Evolutionary conservation across 2,113 vertebrate genomes (phyloP).

Genomic region (Megalops atlanticus): DNA sequence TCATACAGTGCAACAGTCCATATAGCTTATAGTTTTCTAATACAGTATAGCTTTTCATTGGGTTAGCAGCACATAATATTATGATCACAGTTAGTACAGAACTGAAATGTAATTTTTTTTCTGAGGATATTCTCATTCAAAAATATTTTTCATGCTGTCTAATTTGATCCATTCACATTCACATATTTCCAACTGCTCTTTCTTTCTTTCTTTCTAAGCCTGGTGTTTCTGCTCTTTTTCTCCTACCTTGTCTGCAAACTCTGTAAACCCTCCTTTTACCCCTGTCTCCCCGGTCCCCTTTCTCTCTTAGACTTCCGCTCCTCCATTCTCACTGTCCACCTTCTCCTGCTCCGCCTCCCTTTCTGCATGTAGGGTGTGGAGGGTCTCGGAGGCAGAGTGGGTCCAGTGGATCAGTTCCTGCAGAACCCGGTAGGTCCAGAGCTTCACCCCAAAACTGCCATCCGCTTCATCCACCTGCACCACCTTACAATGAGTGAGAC

Average conservation of each 20-base stretch:
- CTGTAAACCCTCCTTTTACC: too few species aligned
- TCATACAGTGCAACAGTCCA: constrained; percentile 3
- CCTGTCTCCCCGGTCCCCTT: neutral
- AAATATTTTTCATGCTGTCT: too few species aligned
- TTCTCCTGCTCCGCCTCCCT: constrained; percentile 51
- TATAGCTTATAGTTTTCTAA: constrained; percentile 5
- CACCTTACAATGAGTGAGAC: neutral
- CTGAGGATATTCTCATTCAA: neutral
- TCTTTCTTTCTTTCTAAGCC: too few species aligned
- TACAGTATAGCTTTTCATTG: constrained; percentile 18
- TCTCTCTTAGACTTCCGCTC: neutral
- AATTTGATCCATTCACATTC: neutral
- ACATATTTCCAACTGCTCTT: too few species aligned
- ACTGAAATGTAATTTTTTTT: neutral
- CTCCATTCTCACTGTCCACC: constrained; percentile 9
- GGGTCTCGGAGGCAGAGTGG: constrained; percentile 60
- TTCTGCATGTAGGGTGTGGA: constrained; percentile 63
- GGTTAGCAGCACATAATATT: constrained; percentile 17
- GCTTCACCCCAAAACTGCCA: constrained; percentile 58
- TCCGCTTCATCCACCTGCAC: constrained; percentile 57
- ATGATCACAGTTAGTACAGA: neutral
- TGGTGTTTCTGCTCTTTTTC: neutral
- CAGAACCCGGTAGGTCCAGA: constrained; percentile 72
- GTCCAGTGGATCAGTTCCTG: constrained; percentile 75
- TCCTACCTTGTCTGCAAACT: neutral